A percentile compares a stretch with the other conserved stretches of the same genome.
Conservation (phyloP, 2,888 invertebrate species). For the Thereva nobilitata region DNA sequence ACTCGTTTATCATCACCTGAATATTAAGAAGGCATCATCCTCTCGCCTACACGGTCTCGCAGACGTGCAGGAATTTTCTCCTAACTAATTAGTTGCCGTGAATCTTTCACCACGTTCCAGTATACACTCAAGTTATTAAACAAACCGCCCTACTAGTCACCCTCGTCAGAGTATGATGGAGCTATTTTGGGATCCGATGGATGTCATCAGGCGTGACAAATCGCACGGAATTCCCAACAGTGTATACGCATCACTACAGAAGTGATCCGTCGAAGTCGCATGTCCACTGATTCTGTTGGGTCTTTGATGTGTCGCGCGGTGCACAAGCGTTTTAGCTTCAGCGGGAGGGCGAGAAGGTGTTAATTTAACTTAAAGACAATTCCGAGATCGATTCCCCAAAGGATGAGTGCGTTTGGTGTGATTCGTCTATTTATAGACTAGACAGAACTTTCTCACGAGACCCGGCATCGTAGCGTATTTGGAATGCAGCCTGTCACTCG, state of each 20-base stretch:
- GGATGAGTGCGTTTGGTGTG: too few species aligned
- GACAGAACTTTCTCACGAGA: conserved; percentile 24
- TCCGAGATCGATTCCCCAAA: too few species aligned
- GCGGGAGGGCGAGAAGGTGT: too few species aligned
- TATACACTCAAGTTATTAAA: conserved; percentile 1
- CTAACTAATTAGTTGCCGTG: conserved; percentile 26
- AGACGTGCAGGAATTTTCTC: conserved; percentile 23
- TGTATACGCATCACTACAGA: neutral
- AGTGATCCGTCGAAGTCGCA: conserved; percentile 24
- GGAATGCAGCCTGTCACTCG: conserved; percentile 27
- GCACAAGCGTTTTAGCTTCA: too few species aligned
- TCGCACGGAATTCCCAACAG: conserved; percentile 19
- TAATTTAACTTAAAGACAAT: too few species aligned
- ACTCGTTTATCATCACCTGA: conserved; percentile 1
- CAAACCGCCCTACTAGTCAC: conserved; percentile 8
- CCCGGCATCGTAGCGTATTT: conserved; percentile 3
- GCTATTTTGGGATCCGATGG: conserved; percentile 19
- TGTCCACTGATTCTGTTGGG: conserved; percentile 6
- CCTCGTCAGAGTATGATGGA: conserved; percentile 6
- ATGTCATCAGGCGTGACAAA: conserved; percentile 20
- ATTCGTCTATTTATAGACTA: conserved; percentile 13
- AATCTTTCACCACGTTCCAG: conserved; percentile 16
- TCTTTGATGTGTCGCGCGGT: too few species aligned
- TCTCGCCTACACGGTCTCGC: neutral
- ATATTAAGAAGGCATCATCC: conserved; percentile 8